Evolutionary conservation across 2,888 invertebrate genomes (phyloP).

Genomic region (Ecliptopera silaceata): DNA sequence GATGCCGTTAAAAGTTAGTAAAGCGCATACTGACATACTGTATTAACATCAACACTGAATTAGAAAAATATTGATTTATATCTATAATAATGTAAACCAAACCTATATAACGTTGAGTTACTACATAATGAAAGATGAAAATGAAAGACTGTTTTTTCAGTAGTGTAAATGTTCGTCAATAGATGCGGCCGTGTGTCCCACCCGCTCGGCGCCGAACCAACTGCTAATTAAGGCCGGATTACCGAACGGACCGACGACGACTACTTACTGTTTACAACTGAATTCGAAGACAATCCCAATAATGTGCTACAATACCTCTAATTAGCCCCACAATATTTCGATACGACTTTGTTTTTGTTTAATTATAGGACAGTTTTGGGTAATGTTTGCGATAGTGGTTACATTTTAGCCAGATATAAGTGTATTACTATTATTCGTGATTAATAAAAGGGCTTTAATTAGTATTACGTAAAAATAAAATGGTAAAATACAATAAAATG

Average conservation of each 20-base stretch:
- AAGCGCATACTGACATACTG: too few relatives aligned
- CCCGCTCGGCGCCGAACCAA: conserved; percentile 54
- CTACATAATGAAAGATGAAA: too few relatives aligned
- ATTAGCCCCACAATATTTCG: conserved; percentile 57
- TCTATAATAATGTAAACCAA: too few relatives aligned
- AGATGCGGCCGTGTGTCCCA: conserved; percentile 46
- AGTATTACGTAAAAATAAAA: too few relatives aligned
- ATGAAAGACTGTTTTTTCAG: not conserved
- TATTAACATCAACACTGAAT: too few relatives aligned
- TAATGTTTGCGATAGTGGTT: conserved; percentile 2
- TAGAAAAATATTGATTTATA: too few relatives aligned
- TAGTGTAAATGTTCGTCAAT: not conserved
- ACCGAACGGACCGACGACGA: conserved; percentile 67
- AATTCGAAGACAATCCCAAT: conserved; percentile 75
- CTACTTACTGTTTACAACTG: conserved; percentile 76
- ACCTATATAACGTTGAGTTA: too few relatives aligned
- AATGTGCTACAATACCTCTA: conserved; percentile 65
- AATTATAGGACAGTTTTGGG: conserved; percentile 9
- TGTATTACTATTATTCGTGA: not conserved
- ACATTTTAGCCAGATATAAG: not conserved
- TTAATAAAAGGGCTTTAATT: too few relatives aligned
- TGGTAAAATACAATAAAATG: too few relatives aligned
- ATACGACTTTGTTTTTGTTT: conserved; percentile 24
- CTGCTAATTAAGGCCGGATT: conserved; percentile 81
- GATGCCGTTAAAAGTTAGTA: too few relatives aligned